These are phyloP conservation scores for Acrobasis consociella DNA, from an alignment of 2,888 invertebrate species.

Conservation along the genomic window DNA sequence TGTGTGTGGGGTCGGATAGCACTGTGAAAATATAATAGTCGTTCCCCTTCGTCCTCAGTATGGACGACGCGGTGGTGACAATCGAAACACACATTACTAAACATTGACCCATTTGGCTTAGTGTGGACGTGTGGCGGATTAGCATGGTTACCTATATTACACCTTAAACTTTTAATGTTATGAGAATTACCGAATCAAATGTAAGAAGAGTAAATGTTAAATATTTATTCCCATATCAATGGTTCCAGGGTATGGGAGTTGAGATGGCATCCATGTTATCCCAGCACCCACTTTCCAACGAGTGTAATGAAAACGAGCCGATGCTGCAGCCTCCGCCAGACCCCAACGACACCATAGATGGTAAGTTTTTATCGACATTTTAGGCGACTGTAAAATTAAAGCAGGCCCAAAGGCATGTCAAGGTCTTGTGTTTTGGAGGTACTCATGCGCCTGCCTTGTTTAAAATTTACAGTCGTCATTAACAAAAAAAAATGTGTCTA, in stretches of 20 bases:
- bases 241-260: slow-evolving; percentile 83
- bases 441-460: not conserved
- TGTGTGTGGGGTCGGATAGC: too few species aligned
- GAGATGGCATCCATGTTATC: slow-evolving; percentile 85
- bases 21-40: too few species aligned
- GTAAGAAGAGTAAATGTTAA: too few species aligned
- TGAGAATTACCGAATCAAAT: too few species aligned
- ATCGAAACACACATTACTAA: too few species aligned
- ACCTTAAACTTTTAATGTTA: too few species aligned
- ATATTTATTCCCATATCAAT: not conserved
- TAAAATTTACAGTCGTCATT: slow-evolving; percentile 28
- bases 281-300: slow-evolving; percentile 84
- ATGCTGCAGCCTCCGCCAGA: slow-evolving; percentile 85
- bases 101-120: too few species aligned
- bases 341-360: slow-evolving; percentile 88
- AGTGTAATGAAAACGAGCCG: slow-evolving; percentile 83
- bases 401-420: too few species aligned
- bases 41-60: too few species aligned
- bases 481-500: not conserved
- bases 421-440: not conserved
- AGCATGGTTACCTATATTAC: too few species aligned
- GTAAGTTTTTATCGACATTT: slow-evolving; percentile 74
- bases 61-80: too few species aligned
- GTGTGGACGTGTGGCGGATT: too few species aligned
- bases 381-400: slow-evolving; percentile 6